Base-by-base conservation (phyloP, 2,797 vertebrate genomes). In the Schizothorax lantsangensis region DNA sequence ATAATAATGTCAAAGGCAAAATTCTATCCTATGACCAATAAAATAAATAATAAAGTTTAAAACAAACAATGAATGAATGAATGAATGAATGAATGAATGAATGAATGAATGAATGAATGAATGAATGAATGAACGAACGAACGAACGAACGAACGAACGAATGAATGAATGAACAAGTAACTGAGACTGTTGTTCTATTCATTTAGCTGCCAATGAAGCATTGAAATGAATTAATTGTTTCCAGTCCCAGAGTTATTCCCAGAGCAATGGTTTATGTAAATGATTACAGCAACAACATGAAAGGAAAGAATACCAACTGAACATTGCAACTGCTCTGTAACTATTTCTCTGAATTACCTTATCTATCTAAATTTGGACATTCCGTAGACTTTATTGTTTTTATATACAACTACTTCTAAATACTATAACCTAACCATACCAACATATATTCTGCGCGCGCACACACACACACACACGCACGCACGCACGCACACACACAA, bases 161-260 rank as follows among this genome's bases (percentile, higher is more conserved):
- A 30, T 8, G 3, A 23, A 54, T 19, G 5, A 52, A 86, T 73
- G 43, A 86, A 54, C 83, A 87, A 72, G 74, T 90, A 92, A 91
- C 90, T 92, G 89, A 91, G 89, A 40, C 33, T 92, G 91, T 92
- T 92, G 94, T 93, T 90, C 72, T 90, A 92, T 95, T 94, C 89
- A 93, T 88, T 87, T 88, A 87, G 87, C 87, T 91, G 88, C 88
- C 93, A 95, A 93, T 94, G 90, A 91, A 92, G 59, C 93, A 91
- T 91, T 91, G 40, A 91, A 93, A 93, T 93, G 77, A 91, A 93
- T 94, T 91, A 92, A 93, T 93, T 86, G 90, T 84, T 94, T 93
- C 92, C 92, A 93, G 88, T 92, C 92, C 88, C 89, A 87, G 33
- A 57, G 30, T 73, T 83, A 57, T 72, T 86, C 88, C 73, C 88